These are phyloP conservation scores for Ormyrus pomaceus DNA, from an alignment of 2,888 invertebrate genomes.

Conservation along the genomic window DNA sequence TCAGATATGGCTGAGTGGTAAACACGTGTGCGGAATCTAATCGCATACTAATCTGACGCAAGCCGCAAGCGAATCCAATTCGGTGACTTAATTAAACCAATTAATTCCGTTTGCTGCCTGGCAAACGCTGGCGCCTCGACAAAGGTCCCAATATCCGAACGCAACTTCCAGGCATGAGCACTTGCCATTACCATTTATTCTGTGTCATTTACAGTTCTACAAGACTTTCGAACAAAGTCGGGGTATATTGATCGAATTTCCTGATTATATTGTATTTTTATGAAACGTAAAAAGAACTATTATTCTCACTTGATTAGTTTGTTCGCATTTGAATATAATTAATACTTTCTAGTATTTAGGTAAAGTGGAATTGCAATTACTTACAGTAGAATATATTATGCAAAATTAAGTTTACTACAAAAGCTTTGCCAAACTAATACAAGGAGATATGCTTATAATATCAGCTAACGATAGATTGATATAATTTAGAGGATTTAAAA, in stretches of 20 bases:
- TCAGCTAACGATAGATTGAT: too few species aligned
- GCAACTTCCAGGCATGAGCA: slow-evolving; percentile 14
- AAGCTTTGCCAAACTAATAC: too few species aligned
- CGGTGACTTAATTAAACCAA: slow-evolving; percentile 26
- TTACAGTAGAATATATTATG: too few species aligned
- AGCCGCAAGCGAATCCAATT: slow-evolving; percentile 23
- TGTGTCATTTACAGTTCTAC: neutral
- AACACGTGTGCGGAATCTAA: slow-evolving; percentile 19
- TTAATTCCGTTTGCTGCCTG: slow-evolving; percentile 19
- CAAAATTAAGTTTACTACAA: too few species aligned
- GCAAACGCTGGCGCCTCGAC: slow-evolving; percentile 9
- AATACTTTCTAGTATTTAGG: too few species aligned
- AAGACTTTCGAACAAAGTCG: neutral
- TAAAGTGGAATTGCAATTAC: too few species aligned
- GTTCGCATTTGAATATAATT: too few species aligned
- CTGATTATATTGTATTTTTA: too few species aligned
- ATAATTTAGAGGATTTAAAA: too few species aligned
- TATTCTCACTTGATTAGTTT: too few species aligned
- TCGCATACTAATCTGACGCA: slow-evolving; percentile 21
- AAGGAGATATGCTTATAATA: too few species aligned
- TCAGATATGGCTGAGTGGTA: slow-evolving; percentile 10
- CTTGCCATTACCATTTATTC: slow-evolving; percentile 18
- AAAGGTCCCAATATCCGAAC: slow-evolving; percentile 21
- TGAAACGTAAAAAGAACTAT: too few species aligned
- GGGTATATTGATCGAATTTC: neutral